Conservation (phyloP, 1,140 invertebrate species). For the Delia radicum region DNA sequence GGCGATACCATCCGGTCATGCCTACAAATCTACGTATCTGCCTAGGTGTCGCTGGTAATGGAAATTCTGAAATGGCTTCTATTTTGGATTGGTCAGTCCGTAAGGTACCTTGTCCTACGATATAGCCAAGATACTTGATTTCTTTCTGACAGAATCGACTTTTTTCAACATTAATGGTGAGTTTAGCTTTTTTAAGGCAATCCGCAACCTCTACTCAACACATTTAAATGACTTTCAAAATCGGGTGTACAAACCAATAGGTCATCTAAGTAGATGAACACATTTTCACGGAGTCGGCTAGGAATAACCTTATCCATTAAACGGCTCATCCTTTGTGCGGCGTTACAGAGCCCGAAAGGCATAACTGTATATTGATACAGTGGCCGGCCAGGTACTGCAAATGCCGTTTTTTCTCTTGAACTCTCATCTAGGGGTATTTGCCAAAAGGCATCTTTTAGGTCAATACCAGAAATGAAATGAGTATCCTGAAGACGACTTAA, state of each 20-base stretch:
- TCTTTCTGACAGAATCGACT: conserved; percentile 53
- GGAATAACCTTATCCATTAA: conserved; percentile 24
- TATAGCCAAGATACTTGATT: conserved; percentile 19
- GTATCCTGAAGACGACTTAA: conserved; percentile 31
- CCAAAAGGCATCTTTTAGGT: conserved; percentile 40
- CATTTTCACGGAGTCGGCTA: background rate
- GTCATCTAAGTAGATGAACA: background rate
- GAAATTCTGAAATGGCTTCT: conserved; percentile 6
- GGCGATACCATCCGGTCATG: conserved; percentile 51
- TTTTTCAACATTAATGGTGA: conserved; percentile 28
- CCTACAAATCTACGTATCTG: conserved; percentile 39
- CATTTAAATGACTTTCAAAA: background rate
- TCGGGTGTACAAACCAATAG: background rate
- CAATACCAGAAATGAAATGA: conserved; percentile 29
- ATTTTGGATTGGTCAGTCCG: conserved; percentile 9
- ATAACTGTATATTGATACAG: background rate
- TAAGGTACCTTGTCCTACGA: conserved; percentile 37
- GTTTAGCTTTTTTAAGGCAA: background rate
- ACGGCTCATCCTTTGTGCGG: conserved; percentile 20
- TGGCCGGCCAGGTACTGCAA: background rate
- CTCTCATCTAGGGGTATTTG: conserved; percentile 44
- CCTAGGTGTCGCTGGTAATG: conserved; percentile 12
- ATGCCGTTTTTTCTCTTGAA: background rate
- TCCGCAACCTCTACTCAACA: conserved; percentile 16
- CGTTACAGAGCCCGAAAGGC: conserved; percentile 27